A percentile compares a stretch with the other conserved stretches of the same genome.
phyloP scores from a whole-genome alignment of 2,113 vertebrate genomes.

The Sphaerodactylus townsendi region DNA sequence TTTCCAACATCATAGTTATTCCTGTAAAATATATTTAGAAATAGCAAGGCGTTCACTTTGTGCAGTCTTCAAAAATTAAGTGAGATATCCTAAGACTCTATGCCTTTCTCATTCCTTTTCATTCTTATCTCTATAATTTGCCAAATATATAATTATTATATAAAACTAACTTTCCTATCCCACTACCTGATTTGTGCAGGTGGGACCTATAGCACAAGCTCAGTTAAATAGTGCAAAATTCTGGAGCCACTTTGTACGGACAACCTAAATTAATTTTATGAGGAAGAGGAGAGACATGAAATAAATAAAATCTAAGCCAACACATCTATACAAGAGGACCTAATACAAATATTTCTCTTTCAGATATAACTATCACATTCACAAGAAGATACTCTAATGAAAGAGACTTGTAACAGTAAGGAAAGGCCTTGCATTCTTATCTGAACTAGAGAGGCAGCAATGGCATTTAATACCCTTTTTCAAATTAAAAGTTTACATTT shows the following conservation, averaged over 20 bases:
- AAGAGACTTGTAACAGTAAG: neutral
- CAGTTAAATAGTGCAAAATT: neutral
- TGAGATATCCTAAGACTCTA: neutral
- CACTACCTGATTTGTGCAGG: neutral
- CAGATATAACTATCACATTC: neutral
- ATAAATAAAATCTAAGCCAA: neutral
- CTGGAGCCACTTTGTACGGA: neutral
- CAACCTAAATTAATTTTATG: neutral
- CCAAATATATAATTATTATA: neutral
- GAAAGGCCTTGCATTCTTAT: neutral
- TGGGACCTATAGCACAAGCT: neutral
- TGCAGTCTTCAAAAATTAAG: neutral
- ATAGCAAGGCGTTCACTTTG: neutral
- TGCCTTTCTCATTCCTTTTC: neutral
- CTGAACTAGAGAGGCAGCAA: neutral
- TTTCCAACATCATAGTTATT: neutral
- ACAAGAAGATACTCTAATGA: neutral
- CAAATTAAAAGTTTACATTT: neutral
- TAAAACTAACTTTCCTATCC: neutral
- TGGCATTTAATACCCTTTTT: neutral
- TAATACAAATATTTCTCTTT: neutral
- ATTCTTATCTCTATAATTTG: neutral
- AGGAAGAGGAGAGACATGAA: neutral
- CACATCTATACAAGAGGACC: neutral
- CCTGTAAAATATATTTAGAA: neutral